phyloP scores from a whole-genome alignment of 2,888 invertebrate species.

The Leptinotarsa peninsularis region DNA sequence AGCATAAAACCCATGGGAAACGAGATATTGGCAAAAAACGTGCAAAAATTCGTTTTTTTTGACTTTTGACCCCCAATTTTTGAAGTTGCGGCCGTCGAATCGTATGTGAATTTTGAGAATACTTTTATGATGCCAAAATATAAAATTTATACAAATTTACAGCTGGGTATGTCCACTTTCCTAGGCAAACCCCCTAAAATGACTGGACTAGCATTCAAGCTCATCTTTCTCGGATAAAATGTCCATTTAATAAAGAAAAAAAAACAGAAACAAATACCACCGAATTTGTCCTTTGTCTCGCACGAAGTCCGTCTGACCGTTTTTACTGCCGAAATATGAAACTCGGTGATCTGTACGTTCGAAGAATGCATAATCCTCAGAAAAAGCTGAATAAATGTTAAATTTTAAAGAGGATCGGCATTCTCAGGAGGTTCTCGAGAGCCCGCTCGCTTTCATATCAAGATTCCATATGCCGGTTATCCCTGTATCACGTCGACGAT shows the following conservation, averaged over 20 bases:
- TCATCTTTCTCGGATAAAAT: slow-evolving; percentile 12
- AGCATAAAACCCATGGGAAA: too few species aligned
- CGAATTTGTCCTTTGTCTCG: slow-evolving; percentile 25
- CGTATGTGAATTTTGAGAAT: too few species aligned
- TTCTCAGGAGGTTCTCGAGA: slow-evolving; percentile 34
- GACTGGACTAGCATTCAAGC: not conserved
- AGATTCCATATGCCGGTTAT: slow-evolving; percentile 54
- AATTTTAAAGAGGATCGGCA: slow-evolving; percentile 42
- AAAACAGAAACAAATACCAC: not conserved
- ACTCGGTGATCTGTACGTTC: slow-evolving; percentile 31
- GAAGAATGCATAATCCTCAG: slow-evolving; percentile 33
- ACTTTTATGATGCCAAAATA: too few species aligned
- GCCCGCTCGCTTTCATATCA: slow-evolving; percentile 48
- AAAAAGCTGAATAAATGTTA: slow-evolving; percentile 41
- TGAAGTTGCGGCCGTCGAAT: too few species aligned
- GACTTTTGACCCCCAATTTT: too few species aligned
- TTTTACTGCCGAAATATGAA: slow-evolving; percentile 41
- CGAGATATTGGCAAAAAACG: too few species aligned
- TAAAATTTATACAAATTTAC: too few species aligned
- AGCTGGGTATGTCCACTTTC: too few species aligned
- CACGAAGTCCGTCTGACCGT: not conserved
- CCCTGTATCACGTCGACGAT: slow-evolving; percentile 49
- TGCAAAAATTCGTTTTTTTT: too few species aligned
- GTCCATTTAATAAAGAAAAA: slow-evolving; percentile 9
- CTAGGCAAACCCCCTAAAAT: too few species aligned